Base-by-base conservation (phyloP, 2,113 vertebrate genomes). In the Pangasianodon gigas region DNA sequence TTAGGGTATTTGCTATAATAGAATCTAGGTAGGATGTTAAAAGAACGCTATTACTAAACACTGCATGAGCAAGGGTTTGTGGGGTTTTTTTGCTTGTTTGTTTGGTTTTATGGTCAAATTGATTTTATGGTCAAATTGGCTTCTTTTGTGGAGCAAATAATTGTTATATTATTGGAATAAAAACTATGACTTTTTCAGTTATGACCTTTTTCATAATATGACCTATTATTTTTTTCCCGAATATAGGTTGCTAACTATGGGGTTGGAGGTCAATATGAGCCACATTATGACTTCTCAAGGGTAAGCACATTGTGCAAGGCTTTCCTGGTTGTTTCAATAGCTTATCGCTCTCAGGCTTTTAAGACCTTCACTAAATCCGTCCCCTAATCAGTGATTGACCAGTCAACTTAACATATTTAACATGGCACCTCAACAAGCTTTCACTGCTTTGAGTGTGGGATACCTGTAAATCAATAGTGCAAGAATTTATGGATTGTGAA, bases 181-280 rank as follows among this genome's bases (percentile, higher is more conserved):
- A 32, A 19, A 37, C 80, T 52, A 1, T n/a, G 14, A 54, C 29
- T 9, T 83, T 82, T 41, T 58, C 6, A 13, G 8, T 58, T 84
- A 29, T 29, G 7, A 18, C 65, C 41, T 54, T 37, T 37, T 37
- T 37, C 37, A 37, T 37, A 37, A 37, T 37, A 37, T 37, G 37
- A 18, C 65, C 41, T 54, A 0, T 60, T 52, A 1, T 84, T 79
- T 91, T 44, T 92, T 58, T 19, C 52, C 21, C 29, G 2, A 86
- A 80, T 9, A 11, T 93, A 99, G 98, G 97, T 99, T 85, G 98
- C 98, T 86, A 99, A 99, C 95, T 99, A 99, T 0, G 98, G 98
- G 75, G 97, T 99, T 91, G 98, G 98, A 96, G 98, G 98, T 92
- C 98, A 99, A 92, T 99, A 99, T 0, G 98, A 99, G 89, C 98